Percentiles rank a stretch among this genome's conserved stretches.
phyloP scores from a whole-genome alignment of 2,888 invertebrate genomes.

The Tetanocera ferruginea region DNA sequence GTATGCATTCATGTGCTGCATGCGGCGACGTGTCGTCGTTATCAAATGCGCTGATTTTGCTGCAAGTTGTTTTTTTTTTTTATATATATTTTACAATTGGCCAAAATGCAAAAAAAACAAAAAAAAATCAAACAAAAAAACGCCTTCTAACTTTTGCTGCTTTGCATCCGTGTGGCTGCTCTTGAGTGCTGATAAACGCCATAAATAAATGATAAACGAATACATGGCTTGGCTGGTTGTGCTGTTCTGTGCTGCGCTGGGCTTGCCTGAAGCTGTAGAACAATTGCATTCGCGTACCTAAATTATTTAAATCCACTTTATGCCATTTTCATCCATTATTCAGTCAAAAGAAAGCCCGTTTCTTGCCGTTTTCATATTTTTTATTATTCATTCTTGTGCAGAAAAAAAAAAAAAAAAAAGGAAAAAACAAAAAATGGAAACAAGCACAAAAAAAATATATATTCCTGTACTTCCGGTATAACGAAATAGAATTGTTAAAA shows the following conservation, averaged over 20 bases:
- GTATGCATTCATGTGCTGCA: no score
- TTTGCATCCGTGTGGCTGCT: neutral
- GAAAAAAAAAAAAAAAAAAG: constrained; percentile 11
- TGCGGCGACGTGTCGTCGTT: neutral
- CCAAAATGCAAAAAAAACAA: neutral
- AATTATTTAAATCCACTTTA: constrained; percentile 51
- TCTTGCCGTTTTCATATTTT: constrained; percentile 47
- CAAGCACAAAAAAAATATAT: neutral
- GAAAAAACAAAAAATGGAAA: neutral
- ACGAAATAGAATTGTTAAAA: constrained; percentile 16
- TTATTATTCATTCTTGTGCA: constrained; percentile 23
- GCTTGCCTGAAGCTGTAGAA: constrained; percentile 6
- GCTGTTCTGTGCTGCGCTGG: neutral
- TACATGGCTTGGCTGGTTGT: constrained; percentile 4
- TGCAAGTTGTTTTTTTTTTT: neutral
- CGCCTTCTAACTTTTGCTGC: constrained; percentile 20
- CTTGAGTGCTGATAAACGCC: constrained; percentile 12
- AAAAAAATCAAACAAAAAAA: no score
- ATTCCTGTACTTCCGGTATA: constrained; percentile 17
- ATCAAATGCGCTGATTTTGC: neutral
- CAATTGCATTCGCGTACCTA: constrained; percentile 45
- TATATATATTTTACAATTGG: neutral
- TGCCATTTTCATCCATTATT: constrained; percentile 44
- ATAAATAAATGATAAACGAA: constrained; percentile 37
- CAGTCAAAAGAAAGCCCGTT: constrained; percentile 47